Evolutionary conservation across 2,888 invertebrate genomes (phyloP).

Genomic region (Lymantria dispar): DNA sequence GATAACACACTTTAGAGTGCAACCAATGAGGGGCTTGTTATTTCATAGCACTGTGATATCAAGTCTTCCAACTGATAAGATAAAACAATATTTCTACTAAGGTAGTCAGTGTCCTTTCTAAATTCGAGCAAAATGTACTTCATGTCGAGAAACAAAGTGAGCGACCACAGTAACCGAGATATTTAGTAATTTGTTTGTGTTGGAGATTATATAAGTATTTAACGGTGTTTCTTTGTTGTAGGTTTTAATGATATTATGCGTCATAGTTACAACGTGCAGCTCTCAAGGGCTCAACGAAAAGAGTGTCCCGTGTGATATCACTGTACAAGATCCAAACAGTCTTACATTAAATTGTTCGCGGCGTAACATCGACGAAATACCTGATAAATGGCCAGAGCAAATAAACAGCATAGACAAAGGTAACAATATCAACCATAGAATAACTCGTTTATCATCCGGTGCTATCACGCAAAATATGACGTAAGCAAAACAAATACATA

Average conservation of each 20-base stretch:
- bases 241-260: conserved; percentile 72
- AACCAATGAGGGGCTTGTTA: conserved; percentile 68
- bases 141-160: conserved; percentile 57
- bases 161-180: conserved; percentile 42
- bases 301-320: conserved; percentile 57
- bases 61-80: conserved; percentile 67
- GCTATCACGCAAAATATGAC: conserved; percentile 29
- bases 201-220: conserved; percentile 46
- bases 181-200: conserved; percentile 37
- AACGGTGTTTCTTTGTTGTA: conserved; percentile 71
- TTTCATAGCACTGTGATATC: conserved; percentile 68
- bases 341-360: conserved; percentile 70
- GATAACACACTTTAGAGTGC: conserved; percentile 62
- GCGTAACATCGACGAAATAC: conserved; percentile 55
- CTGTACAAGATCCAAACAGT: conserved; percentile 55
- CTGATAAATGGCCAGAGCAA: conserved; percentile 60
- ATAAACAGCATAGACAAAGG: conserved; percentile 62
- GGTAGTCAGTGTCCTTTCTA: conserved; percentile 65
- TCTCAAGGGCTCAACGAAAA: conserved; percentile 43
- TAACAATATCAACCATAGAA: conserved; percentile 35
- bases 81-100: conserved; percentile 59
- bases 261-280: conserved; percentile 55
- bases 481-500: conserved; percentile 38
- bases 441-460: conserved; percentile 30
- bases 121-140: conserved; percentile 67